Base-by-base conservation (phyloP, 2,113 vertebrate species). In the Rousettus leschenaultii region DNA sequence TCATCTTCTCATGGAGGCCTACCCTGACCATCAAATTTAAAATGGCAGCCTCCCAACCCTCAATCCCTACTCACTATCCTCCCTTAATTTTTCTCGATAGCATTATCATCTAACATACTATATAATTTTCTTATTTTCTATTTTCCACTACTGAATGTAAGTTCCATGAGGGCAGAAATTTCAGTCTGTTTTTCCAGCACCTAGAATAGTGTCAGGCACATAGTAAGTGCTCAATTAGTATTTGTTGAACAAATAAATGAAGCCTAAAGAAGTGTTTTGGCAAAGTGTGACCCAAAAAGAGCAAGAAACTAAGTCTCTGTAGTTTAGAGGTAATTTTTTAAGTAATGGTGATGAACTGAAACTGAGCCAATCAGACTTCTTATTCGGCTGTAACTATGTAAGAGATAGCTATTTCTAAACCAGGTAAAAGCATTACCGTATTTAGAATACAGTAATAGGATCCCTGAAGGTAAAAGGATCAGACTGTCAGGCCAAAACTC, bases 311-410 rank as follows among this genome's bases (percentile, higher is more conserved):
- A 66, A 86, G 57, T 53, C 28, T 88, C 57, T 89, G 21, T 51
- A 85, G 74, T 79, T 89, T 33, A 74, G 51, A 86, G 28, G 24
- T 92, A 82, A 82, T 79, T 93, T 95, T 89, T 95, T 71, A 80
- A 95, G 61, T 51, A 89, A 93, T 45, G 45, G 24, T 90, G 74
- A 95, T 22, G 14, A 53, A 82, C 4, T 40, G 26, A 65, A 94
- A 78, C 19, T 26, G 63, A 92, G 21, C 26, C 75, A 59, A 59
- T 82, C 24, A 45, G 45, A 94, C 3, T 24, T 94, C 88, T 94
- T 77, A 75, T 53, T 89, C 28, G 73, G 21, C 30, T 89, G 45
- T 86, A 94, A 74, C 30, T 43, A 65, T 71, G 38, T 6, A n/a
- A 22, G 45, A 86, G 35, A 91, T 40, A 38, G 57, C 65, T 82